Evolutionary conservation across 2,888 invertebrate species (phyloP), one percentile per base, ranked within the genome.

Genomic region (Syrphus vitripennis): DNA sequence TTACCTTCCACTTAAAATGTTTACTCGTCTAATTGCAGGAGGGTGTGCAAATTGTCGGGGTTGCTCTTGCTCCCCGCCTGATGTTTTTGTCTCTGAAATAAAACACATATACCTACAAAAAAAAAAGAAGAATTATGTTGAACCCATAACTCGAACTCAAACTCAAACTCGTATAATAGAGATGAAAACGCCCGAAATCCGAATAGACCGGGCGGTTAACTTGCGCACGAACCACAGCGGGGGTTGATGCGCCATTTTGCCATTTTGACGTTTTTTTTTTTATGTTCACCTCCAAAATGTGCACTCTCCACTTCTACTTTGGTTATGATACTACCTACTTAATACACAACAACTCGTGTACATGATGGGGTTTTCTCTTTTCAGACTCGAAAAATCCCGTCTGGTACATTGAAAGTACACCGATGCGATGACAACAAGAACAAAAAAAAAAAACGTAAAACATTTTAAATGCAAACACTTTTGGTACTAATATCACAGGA

Each of bases 21-120:
- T 86, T 86, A 86, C 82, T 86, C 86, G 86, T 86, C 82, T 86
- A 86, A 86, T 86, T 86, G 86, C 86, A 86, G 86, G 77, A 86
- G 86, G 82, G 86, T 78, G 82, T 74, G 42, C 76, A 86, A 86
- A 86, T 77, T 78, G 82, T 78, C 63, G 67, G 82, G 78, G 82
- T 82, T 71, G 65, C 50, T 57, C 42, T 31, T 40, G 34, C 14
- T 34, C 14, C 16, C 37, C n/a, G 31, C 42, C 45, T 14, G 10
- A 2, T 9, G 9, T 67, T 34, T 37, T 75, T 34, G 53, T 72
- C 45, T 14, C 24, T 55, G 48, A 12, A 24, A 24, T 21, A 24
- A 50, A 50, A 50, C 24, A 14, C 24, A 50, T 1, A 34, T 34
- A 34, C 29, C 29, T 34, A 4, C 21, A 48, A 59, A 34, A 50